These are phyloP conservation scores for Melanotaenia parkinsoni DNA, from an alignment of 2,797 vertebrate species.

Conservation along the genomic window DNA sequence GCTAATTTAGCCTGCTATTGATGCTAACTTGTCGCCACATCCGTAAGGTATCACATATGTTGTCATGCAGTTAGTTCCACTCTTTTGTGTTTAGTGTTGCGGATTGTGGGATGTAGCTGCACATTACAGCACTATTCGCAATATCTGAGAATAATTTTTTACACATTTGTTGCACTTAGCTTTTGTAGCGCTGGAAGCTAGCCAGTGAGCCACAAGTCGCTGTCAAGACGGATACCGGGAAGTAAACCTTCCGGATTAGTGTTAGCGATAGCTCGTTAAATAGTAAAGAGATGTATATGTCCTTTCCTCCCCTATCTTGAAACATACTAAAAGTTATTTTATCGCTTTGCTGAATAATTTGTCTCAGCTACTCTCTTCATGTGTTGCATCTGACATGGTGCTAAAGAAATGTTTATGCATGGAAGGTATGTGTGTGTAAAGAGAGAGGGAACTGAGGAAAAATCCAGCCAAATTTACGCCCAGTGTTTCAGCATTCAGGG, in stretches of 20 bases:
- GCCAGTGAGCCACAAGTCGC: conserved; percentile 65
- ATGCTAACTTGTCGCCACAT: conserved; percentile 63
- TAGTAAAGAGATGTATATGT: background rate
- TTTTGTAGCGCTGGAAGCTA: conserved; percentile 45
- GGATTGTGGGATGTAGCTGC: background rate
- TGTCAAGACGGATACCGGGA: conserved; percentile 63
- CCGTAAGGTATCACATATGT: conserved; percentile 61
- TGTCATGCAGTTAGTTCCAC: conserved; percentile 41
- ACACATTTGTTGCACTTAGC: conserved; percentile 8
- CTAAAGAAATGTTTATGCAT: background rate
- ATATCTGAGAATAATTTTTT: background rate
- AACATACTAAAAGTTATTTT: background rate
- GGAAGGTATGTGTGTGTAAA: background rate
- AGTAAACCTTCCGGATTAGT: conserved; percentile 41
- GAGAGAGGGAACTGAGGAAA: background rate
- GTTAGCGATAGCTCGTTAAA: background rate
- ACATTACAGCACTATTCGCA: background rate
- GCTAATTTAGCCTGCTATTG: conserved; percentile 60
- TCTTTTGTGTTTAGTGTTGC: background rate
- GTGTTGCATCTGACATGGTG: background rate
- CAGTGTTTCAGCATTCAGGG: conserved; percentile 28
- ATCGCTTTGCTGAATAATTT: rapidly evolving
- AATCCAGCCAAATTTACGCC: conserved; percentile 27
- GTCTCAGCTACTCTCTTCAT: background rate
- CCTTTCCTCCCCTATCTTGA: rapidly evolving